Conservation (phyloP, 2,888 invertebrate species). For the Idaea dimidiata region DNA sequence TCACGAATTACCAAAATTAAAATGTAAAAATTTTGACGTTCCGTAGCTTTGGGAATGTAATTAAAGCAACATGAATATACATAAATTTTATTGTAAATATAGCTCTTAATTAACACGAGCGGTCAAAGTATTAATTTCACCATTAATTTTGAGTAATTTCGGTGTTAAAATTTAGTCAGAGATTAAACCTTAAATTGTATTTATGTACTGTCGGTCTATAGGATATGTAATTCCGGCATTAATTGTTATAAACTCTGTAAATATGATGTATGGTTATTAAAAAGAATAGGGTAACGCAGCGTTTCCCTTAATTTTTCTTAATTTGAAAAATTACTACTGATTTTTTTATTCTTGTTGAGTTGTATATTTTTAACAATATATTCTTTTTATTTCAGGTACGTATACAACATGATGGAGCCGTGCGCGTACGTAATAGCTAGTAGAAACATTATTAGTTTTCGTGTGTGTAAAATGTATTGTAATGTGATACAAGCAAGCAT, state of each 20-base stretch:
- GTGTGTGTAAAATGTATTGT: too few species aligned
- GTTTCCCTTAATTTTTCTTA: constrained; percentile 38
- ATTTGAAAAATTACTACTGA: constrained; percentile 48
- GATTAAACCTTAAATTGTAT: constrained; percentile 71
- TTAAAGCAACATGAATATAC: constrained; percentile 45
- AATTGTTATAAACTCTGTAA: constrained; percentile 64
- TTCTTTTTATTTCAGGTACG: constrained; percentile 58
- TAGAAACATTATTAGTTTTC: background rate
- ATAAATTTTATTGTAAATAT: constrained; percentile 58
- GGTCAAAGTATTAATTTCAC: constrained; percentile 79
- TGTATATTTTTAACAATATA: background rate
- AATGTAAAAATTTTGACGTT: constrained; percentile 13
- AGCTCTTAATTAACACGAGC: constrained; percentile 73
- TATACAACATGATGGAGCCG: constrained; percentile 22
- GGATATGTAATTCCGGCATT: constrained; percentile 51
- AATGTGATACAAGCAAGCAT: too few species aligned
- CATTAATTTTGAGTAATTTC: constrained; percentile 78
- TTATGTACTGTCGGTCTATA: constrained; percentile 62
- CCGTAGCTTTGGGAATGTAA: constrained; percentile 38
- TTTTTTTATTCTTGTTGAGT: constrained; percentile 14
- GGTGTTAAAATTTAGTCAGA: constrained; percentile 66
- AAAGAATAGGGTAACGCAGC: constrained; percentile 58
- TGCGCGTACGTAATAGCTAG: background rate
- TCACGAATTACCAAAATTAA: constrained; percentile 7
- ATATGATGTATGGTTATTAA: constrained; percentile 65